A percentile compares a stretch with the other conserved stretches of the same genome.
Conservation (phyloP, 2,797 vertebrate species). For the Lindbergichthys nudifrons region DNA sequence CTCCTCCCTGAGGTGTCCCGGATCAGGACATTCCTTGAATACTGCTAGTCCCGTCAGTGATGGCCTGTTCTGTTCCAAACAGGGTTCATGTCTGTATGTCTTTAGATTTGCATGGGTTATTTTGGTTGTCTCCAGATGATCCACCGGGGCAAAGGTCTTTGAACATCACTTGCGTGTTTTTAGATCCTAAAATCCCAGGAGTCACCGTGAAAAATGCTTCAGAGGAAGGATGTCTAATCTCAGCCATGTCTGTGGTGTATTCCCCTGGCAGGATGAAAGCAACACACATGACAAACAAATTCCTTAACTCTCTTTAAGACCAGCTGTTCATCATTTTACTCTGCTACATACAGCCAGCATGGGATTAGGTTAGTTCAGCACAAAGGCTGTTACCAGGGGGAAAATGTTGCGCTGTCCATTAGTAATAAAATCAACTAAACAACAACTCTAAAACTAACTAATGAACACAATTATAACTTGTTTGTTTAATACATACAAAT, state of each 20-base stretch:
- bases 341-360: constrained; percentile 4
- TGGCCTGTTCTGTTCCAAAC: constrained; percentile 36
- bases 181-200: constrained; percentile 63
- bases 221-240: constrained; percentile 78
- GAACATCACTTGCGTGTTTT: constrained; percentile 60
- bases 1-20: constrained; percentile 61
- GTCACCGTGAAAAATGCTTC: constrained; percentile 64
- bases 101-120: constrained; percentile 64
- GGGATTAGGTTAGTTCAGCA: too few species aligned
- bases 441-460: too few species aligned
- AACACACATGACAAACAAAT: constrained; percentile 44
- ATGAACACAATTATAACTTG: too few species aligned
- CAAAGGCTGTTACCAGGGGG: too few species aligned
- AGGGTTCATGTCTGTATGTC: constrained; percentile 60
- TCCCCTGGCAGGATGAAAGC: constrained; percentile 63
- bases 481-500: too few species aligned
- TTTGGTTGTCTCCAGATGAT: constrained; percentile 60
- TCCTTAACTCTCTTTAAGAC: constrained; percentile 43
- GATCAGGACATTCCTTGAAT: constrained; percentile 75
- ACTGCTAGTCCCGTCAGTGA: constrained; percentile 63
- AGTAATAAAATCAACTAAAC: too few species aligned
- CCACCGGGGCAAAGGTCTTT: constrained; percentile 31
- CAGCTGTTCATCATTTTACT: constrained; percentile 51
- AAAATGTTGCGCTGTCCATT: too few species aligned
- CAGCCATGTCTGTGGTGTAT: constrained; percentile 60